Percentiles rank a stretch among this genome's conserved stretches.
These are phyloP conservation scores for Tinea trinotella DNA, from an alignment of 2,888 invertebrate species.

Conservation along the genomic window DNA sequence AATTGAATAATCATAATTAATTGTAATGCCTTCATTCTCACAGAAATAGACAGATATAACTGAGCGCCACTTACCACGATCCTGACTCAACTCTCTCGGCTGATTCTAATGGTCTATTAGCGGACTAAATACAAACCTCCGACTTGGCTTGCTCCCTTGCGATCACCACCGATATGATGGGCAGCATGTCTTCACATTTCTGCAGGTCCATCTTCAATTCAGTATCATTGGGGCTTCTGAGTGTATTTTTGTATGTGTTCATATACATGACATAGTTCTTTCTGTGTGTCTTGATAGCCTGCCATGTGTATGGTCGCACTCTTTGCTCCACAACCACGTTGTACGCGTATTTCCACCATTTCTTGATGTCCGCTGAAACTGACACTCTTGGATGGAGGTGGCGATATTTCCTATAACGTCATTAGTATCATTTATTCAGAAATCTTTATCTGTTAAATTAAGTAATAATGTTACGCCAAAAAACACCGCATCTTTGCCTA, in stretches of 20 bases:
- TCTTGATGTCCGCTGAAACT: constrained; percentile 69
- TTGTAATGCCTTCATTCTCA: no score
- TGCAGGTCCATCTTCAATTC: constrained; percentile 81
- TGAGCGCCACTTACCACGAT: no score
- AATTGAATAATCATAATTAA: no score
- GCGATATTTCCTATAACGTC: constrained; percentile 71
- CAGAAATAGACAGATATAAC: no score
- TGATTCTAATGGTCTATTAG: neutral
- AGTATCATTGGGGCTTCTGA: constrained; percentile 80
- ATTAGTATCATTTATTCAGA: no score
- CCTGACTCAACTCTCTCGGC: no score
- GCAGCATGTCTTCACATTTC: constrained; percentile 81
- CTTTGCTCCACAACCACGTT: constrained; percentile 79
- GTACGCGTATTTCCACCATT: constrained; percentile 86
- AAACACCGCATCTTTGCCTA: neutral
- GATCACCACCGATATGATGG: constrained; percentile 81
- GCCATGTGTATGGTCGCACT: constrained; percentile 83
- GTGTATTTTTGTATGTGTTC: constrained; percentile 77
- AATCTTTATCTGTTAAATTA: no score
- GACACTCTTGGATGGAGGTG: constrained; percentile 74
- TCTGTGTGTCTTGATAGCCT: constrained; percentile 77
- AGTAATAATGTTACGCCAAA: constrained; percentile 4
- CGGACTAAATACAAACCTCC: constrained; percentile 71
- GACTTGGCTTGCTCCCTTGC: constrained; percentile 86
- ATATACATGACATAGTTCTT: constrained; percentile 79